These are phyloP conservation scores for Litocranius walleri DNA, from an alignment of 2,113 vertebrate genomes.

Conservation along the genomic window DNA sequence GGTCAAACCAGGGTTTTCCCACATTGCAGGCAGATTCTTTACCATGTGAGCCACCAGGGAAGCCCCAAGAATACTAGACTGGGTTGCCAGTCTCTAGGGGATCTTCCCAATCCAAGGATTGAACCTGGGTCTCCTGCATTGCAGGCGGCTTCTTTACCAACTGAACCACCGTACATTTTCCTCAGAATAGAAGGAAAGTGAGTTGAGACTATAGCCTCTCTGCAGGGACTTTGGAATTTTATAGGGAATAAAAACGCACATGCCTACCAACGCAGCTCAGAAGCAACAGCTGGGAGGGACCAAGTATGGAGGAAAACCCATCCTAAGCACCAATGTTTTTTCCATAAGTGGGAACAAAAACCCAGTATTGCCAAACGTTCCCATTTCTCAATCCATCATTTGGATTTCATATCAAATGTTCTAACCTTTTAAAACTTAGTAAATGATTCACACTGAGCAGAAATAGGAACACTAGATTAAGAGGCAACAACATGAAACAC, in stretches of 20 bases:
- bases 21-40: not conserved
- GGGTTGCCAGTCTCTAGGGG: not conserved
- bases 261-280: fast-evolving
- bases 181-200: not conserved
- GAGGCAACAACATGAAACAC: not conserved
- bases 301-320: not conserved
- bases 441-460: not conserved
- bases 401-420: not conserved
- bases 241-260: not conserved
- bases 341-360: not conserved
- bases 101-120: not conserved
- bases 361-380: not conserved
- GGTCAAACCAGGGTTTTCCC: not conserved
- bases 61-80: not conserved
- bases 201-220: not conserved
- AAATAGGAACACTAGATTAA: not conserved
- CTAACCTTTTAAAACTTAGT: not conserved
- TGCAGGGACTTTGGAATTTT: not conserved
- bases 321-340: too few species aligned
- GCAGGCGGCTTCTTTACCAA: not conserved
- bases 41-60: not conserved
- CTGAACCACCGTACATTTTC: not conserved
- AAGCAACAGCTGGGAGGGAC: fast-evolving
- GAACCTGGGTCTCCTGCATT: not conserved
- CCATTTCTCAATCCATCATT: not conserved